Conservation (phyloP, 2,888 invertebrate genomes). For the Corbicula japonica region DNA sequence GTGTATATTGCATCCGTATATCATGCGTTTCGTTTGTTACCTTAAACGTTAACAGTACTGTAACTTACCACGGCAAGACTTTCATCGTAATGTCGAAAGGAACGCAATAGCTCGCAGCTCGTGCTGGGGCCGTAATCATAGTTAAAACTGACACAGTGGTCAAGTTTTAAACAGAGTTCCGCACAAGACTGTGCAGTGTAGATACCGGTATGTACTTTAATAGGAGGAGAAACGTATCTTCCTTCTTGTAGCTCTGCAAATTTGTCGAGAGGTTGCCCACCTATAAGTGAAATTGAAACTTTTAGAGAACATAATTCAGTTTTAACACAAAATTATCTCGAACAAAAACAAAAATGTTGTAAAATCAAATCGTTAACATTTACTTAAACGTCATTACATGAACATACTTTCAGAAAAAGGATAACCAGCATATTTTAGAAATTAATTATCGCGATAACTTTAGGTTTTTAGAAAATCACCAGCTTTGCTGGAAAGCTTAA, state of each 20-base stretch:
- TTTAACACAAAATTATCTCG: neutral
- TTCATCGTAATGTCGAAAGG: conserved; percentile 60
- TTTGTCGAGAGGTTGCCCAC: neutral
- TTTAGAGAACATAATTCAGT: conserved; percentile 1
- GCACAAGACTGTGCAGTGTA: conserved; percentile 65
- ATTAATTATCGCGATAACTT: too few relatives aligned
- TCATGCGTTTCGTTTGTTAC: too few relatives aligned
- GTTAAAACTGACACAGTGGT: conserved; percentile 74
- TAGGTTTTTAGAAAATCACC: too few relatives aligned
- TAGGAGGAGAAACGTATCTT: conserved; percentile 50
- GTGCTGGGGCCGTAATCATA: conserved; percentile 66
- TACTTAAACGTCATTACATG: too few relatives aligned
- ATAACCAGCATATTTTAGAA: too few relatives aligned
- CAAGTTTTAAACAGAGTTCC: conserved; percentile 55
- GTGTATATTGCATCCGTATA: too few relatives aligned
- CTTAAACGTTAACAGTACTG: neutral
- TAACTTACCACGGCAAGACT: conserved; percentile 11
- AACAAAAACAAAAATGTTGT: neutral
- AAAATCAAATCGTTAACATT: neutral
- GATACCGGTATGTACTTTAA: neutral
- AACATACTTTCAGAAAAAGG: too few relatives aligned
- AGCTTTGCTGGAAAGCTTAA: too few relatives aligned
- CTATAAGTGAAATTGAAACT: conserved; percentile 18
- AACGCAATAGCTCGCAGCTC: conserved; percentile 71
- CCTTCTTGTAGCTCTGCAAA: conserved; percentile 63